These are phyloP conservation scores for Diuraphis noxia DNA, from an alignment of 1,140 invertebrate genomes.

Conservation along the genomic window DNA sequence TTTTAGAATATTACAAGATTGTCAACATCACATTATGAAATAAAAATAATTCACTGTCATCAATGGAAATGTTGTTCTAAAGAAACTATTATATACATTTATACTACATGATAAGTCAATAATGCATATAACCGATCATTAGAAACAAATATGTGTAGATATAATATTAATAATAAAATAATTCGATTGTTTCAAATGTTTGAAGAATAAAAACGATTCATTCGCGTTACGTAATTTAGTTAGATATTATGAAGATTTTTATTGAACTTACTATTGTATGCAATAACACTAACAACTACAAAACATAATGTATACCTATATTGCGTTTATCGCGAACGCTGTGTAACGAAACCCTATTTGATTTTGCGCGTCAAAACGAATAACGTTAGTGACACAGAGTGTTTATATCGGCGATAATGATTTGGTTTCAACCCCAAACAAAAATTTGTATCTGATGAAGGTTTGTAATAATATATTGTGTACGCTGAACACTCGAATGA, in stretches of 20 bases:
- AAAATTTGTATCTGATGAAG: conserved; percentile 11
- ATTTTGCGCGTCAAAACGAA: background rate
- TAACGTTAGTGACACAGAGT: background rate
- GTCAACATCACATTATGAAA: too few relatives aligned
- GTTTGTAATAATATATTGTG: conserved; percentile 5
- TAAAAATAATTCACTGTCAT: too few relatives aligned
- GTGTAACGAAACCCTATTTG: background rate
- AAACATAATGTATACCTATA: background rate
- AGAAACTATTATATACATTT: too few relatives aligned
- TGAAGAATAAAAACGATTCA: background rate
- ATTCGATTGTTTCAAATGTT: background rate
- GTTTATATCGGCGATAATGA: background rate
- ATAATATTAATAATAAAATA: background rate
- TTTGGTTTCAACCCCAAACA: conserved; percentile 16
- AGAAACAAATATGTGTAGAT: too few relatives aligned
- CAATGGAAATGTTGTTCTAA: too few relatives aligned
- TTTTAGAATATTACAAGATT: too few relatives aligned
- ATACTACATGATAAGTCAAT: too few relatives aligned
- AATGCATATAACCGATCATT: too few relatives aligned
- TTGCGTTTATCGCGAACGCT: background rate
- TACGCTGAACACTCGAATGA: conserved; percentile 15
- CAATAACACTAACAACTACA: too few relatives aligned
- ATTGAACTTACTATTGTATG: background rate
- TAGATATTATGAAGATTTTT: background rate
- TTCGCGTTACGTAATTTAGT: background rate